Evolutionary conservation across 2,113 vertebrate genomes (phyloP).

Genomic region (Psophia crepitans): DNA sequence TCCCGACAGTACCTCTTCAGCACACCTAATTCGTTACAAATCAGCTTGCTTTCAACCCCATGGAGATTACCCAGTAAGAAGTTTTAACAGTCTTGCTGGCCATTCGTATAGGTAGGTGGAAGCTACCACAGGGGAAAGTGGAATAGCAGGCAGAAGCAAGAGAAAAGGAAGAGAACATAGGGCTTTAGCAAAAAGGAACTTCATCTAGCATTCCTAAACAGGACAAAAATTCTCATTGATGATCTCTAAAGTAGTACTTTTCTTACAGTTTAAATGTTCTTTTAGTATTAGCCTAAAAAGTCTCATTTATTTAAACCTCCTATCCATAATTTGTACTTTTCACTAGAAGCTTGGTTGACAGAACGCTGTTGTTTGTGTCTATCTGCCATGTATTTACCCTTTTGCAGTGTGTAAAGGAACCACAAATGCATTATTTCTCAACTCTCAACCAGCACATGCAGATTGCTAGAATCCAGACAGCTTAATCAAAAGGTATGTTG

Average conservation of each 20-base stretch:
- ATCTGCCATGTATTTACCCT: conserved; percentile 27
- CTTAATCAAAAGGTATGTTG: conserved; percentile 60
- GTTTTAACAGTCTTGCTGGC: neutral
- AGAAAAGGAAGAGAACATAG: neutral
- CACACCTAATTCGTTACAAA: neutral
- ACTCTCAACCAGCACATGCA: conserved; percentile 17
- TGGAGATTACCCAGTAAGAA: neutral
- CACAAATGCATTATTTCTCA: conserved; percentile 27
- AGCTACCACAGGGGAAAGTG: neutral
- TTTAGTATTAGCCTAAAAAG: neutral
- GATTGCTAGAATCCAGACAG: conserved; percentile 6
- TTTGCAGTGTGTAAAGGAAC: neutral
- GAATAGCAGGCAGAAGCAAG: neutral
- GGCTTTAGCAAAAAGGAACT: neutral
- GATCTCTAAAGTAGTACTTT: neutral
- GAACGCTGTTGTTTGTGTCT: neutral
- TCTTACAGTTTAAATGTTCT: neutral
- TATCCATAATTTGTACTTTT: neutral
- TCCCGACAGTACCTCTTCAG: neutral
- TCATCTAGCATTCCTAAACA: neutral
- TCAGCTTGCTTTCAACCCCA: neutral
- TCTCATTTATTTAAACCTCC: neutral
- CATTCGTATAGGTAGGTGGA: neutral
- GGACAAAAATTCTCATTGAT: neutral
- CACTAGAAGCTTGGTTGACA: neutral